A percentile compares a stretch with the other conserved stretches of the same genome.
Evolutionary conservation across 2,888 invertebrate genomes (phyloP).

Genomic region (Hydroisotoma schaefferi): DNA sequence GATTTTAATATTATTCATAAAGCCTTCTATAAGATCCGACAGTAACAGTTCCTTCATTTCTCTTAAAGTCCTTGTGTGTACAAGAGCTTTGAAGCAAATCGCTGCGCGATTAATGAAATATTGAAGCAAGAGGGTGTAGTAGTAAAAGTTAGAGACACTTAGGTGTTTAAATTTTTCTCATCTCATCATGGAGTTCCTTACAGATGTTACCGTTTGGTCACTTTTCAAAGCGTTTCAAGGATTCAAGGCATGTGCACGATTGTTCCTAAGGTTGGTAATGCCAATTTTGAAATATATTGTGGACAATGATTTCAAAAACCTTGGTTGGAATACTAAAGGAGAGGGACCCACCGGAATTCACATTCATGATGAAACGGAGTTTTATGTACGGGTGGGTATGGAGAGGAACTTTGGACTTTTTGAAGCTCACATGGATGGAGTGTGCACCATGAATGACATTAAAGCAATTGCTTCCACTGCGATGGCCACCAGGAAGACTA

Average conservation of each 20-base stretch:
- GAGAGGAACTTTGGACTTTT: slow-evolving; percentile 20
- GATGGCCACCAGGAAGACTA: not conserved
- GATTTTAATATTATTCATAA: too few species aligned
- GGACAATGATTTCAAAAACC: not conserved
- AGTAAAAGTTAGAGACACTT: too few species aligned
- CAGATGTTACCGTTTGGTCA: not conserved
- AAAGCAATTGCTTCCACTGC: slow-evolving; percentile 3
- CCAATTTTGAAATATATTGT: not conserved
- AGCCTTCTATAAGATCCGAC: too few species aligned
- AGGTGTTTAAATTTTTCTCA: too few species aligned
- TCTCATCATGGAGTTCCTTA: slow-evolving; percentile 1
- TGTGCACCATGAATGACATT: slow-evolving; percentile 29
- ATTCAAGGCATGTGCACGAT: not conserved
- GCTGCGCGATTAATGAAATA: too few species aligned
- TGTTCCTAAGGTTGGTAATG: not conserved
- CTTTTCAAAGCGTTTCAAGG: not conserved
- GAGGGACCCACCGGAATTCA: slow-evolving; percentile 21
- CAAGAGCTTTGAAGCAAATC: too few species aligned
- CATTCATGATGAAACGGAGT: slow-evolving; percentile 19
- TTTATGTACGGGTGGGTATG: slow-evolving; percentile 20
- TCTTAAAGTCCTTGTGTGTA: too few species aligned
- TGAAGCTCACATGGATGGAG: slow-evolving; percentile 24
- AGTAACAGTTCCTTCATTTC: too few species aligned
- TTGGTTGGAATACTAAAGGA: slow-evolving; percentile 20
- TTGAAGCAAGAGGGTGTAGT: too few species aligned